Evolutionary conservation across 2,113 vertebrate species (phyloP), one percentile per base, ranked within the genome.

Genomic region (Callorhinus ursinus): DNA sequence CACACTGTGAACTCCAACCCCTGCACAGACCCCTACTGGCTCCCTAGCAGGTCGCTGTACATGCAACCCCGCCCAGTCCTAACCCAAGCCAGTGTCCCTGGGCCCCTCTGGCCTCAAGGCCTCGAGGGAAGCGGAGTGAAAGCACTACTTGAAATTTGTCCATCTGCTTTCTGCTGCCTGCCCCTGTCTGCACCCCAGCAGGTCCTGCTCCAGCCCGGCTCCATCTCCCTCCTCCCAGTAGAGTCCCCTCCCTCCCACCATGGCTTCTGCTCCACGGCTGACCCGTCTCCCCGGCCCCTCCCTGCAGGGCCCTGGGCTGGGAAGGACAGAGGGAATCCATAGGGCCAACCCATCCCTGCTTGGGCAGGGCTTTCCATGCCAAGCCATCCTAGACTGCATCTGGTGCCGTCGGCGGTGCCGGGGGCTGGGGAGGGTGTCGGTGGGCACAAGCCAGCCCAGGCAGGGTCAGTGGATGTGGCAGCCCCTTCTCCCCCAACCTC

Each of bases 351-450:
- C 83, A 51, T 13, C 61, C 28, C 12, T 65, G 28, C 42, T 22
- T n/a, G 42, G 72, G 46, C 57, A 63, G 72, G 49, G 55, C 14
- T 6, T 15, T 42, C 55, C n/a, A 0, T 21, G 36, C 16, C 69
- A 46, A 59, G 88, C 72, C 57, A 19, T 7, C 88, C 72, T 13
- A 26, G 57, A n/a, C 9, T 2, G 6, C 57, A 36, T n/a, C 57
- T 19, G 31, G 53, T n/a, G 12, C 39, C 39, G 4, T 16, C 1
- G 0, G 5, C 10, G 0, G 77, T 33, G 49, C 31, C 0, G 14
- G 16, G 18, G 31, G 28, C 31, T 12, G 31, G 5, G 51, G 77
- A n/a, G 19, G 11, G 51, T 13, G 26, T 31, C 26, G 0, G 28
- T 5, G 3, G 42, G 42, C 42, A 33, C 28, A 7, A 12, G 18